Conservation (phyloP, 2,888 invertebrate genomes). For the Arge pagana region DNA sequence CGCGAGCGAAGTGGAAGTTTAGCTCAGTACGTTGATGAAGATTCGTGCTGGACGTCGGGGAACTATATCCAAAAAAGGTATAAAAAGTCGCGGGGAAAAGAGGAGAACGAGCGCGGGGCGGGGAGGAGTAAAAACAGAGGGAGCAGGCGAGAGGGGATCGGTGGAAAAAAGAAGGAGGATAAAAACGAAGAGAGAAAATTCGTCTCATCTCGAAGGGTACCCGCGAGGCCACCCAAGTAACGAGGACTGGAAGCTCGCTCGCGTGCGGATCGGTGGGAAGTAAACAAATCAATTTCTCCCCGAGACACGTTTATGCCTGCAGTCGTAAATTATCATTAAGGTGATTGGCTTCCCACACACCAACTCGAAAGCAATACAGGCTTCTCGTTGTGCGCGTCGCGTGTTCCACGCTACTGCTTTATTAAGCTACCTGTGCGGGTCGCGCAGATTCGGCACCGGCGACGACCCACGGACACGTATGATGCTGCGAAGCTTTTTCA, state of each 20-base stretch:
- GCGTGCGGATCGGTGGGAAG: constrained; percentile 47
- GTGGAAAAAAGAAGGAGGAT: too few species aligned
- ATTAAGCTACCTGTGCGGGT: not conserved
- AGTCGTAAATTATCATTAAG: constrained; percentile 57
- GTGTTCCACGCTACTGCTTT: not conserved
- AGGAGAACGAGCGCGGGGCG: too few species aligned
- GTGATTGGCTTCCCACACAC: constrained; percentile 49
- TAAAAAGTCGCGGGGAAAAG: too few species aligned
- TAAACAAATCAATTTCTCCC: constrained; percentile 52
- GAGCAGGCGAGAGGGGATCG: too few species aligned
- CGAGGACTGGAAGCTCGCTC: constrained; percentile 28
- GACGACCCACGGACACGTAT: too few species aligned
- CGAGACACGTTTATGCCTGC: constrained; percentile 48
- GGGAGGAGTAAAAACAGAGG: too few species aligned
- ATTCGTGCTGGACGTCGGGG: constrained; percentile 6
- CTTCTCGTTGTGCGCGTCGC: constrained; percentile 18
- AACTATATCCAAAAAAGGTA: too few species aligned
- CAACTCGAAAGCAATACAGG: constrained; percentile 26
- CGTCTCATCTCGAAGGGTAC: constrained; percentile 14
- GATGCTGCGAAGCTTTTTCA: too few species aligned
- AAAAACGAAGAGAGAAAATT: constrained; percentile 9
- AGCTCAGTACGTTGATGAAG: constrained; percentile 20
- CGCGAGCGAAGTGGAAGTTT: too few species aligned
- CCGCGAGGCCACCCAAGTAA: constrained; percentile 22
- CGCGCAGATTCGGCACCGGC: too few species aligned